A percentile compares a stretch with the other conserved stretches of the same genome.
phyloP scores from a whole-genome alignment of 2,888 invertebrate genomes.

The Cylloceria caligata region DNA sequence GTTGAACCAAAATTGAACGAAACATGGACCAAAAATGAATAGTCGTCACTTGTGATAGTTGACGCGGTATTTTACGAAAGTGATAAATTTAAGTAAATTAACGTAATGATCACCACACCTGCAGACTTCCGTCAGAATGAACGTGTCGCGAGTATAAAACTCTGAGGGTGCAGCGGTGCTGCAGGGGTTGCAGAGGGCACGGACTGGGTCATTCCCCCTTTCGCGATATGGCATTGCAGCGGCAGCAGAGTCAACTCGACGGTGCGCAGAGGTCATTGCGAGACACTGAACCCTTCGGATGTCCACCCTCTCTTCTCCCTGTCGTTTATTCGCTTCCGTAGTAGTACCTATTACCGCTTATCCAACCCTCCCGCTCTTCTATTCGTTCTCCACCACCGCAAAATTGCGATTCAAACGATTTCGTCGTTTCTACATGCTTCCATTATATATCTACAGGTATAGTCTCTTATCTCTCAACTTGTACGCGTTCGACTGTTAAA shows the following conservation, averaged over 20 bases:
- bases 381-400: neutral
- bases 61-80: too few species aligned
- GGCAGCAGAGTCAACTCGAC: constrained; percentile 60
- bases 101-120: too few species aligned
- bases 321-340: constrained; percentile 20
- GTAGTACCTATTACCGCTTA: constrained; percentile 1
- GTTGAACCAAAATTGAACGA: too few species aligned
- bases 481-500: neutral
- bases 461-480: constrained; percentile 4
- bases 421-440: constrained; percentile 1
- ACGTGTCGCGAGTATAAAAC: constrained; percentile 64
- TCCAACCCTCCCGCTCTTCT: neutral
- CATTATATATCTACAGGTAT: constrained; percentile 12
- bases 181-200: constrained; percentile 67
- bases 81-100: neutral
- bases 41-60: too few species aligned
- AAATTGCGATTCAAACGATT: constrained; percentile 29
- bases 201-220: constrained; percentile 82
- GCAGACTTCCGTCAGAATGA: too few species aligned
- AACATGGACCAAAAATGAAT: too few species aligned
- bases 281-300: constrained; percentile 81
- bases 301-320: constrained; percentile 70
- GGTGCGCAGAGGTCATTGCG: constrained; percentile 79
- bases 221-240: constrained; percentile 61
- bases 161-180: constrained; percentile 66